These are phyloP conservation scores for Drepanosiphum platanoidis DNA, from an alignment of 2,888 invertebrate species.

Conservation along the genomic window DNA sequence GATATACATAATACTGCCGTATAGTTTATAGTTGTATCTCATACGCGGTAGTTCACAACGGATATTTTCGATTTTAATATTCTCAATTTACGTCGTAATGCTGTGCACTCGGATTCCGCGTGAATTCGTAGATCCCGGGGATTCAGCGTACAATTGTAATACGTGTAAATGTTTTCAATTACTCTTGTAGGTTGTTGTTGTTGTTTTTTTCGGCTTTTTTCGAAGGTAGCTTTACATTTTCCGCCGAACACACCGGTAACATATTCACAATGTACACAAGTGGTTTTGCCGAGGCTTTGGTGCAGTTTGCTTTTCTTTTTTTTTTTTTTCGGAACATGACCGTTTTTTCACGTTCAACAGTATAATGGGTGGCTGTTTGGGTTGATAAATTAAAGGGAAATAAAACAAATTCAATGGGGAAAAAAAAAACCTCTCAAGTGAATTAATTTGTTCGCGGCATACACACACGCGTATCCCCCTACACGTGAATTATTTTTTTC, in stretches of 20 bases:
- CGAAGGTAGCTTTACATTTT: not conserved
- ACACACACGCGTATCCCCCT: not conserved
- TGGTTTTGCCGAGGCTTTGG: not conserved
- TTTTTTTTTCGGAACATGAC: not conserved
- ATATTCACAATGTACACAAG: constrained; percentile 1
- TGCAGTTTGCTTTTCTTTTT: not conserved
- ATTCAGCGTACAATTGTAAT: not conserved
- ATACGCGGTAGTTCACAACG: too few relatives aligned
- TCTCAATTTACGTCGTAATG: too few relatives aligned
- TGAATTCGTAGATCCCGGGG: not conserved
- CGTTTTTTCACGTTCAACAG: not conserved
- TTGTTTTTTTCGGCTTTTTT: not conserved
- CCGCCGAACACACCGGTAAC: not conserved
- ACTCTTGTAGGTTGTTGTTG: not conserved
- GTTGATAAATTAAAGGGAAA: constrained; percentile 38
- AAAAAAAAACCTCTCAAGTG: constrained; percentile 29
- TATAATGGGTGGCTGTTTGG: not conserved
- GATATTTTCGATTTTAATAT: too few relatives aligned
- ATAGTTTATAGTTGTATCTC: too few relatives aligned
- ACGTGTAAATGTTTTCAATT: constrained; percentile 28
- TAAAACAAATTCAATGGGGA: constrained; percentile 16
- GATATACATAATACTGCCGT: too few relatives aligned
- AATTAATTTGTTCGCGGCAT: constrained; percentile 1
- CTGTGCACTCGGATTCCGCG: too few relatives aligned
- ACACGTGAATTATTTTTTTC: not conserved